Base-by-base conservation (phyloP, 2,888 invertebrate genomes). In the Thalpophila matura region DNA sequence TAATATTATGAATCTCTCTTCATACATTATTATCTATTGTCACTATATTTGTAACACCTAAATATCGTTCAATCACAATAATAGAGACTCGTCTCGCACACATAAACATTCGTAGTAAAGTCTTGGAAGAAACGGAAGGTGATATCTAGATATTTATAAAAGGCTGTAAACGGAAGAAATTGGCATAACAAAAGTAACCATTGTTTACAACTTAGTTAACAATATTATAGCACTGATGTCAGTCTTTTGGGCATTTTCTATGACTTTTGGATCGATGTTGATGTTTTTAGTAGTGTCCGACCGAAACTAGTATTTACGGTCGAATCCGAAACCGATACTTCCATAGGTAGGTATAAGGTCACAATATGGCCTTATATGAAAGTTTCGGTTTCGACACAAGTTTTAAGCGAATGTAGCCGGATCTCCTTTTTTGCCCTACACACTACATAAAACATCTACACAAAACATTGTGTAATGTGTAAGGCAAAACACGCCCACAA, bases 11-110 rank as follows among this genome's bases (percentile, higher is more conserved):
- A 72, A 80, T 77, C 67, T 74, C 67, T 74, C 66, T 71, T 74
- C 62, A 75, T 74, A 68, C 71, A 69, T 71, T 78, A 67, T 69
- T 61, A 79, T 74, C 79, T 84, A 85, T 82, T 86, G 81, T 82
- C 84, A 82, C 80, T 88, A 84, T 77, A 81, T 72, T 77, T 81
- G 71, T 79, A 84, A 84, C 78, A 74, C 59, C 51, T 75, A 81
- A 61, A 61, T 66, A 61, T 78, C 74, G 65, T 65, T 77, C 73
- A 77, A 77, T 80, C 74, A 77, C 85, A 81, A 74, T 80, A 49
- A 60, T 77, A 84, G 67, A 71, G 63, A 77, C 45, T 70, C 50
- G 63, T 77, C 57, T 71, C 60, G 59, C 77, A 79, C 70, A 74
- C 70, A 81, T 62, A 58, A 65, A 69, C 61, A 68, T 74, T 61